Evolutionary conservation across 2,888 invertebrate species (phyloP).

Genomic region (Metacarcinus magister): DNA sequence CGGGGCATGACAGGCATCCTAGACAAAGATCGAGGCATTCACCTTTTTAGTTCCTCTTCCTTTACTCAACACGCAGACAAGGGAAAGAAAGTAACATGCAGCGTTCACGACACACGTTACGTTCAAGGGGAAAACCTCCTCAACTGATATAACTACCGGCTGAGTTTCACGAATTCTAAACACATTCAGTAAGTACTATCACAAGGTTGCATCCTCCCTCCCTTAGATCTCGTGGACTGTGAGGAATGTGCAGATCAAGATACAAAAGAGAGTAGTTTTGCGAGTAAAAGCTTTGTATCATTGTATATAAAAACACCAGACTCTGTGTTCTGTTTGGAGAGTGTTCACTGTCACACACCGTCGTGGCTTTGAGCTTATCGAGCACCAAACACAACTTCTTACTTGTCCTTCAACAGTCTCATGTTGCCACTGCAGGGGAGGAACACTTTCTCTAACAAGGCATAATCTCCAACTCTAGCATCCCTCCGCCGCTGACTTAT

Average conservation of each 20-base stretch:
- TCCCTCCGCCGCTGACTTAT: constrained; percentile 47
- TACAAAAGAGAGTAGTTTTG: background rate
- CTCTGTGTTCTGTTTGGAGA: background rate
- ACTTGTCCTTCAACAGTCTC: constrained; percentile 6
- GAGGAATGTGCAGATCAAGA: background rate
- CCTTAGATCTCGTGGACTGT: background rate
- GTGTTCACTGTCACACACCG: background rate
- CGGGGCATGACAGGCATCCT: background rate
- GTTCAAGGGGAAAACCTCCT: background rate
- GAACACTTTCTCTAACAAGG: background rate
- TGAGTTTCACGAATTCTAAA: background rate
- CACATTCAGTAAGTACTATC: background rate
- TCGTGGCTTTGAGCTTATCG: background rate
- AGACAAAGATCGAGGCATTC: background rate
- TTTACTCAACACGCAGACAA: background rate
- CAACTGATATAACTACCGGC: background rate
- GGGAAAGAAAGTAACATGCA: background rate
- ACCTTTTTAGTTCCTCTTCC: background rate
- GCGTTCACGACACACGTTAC: background rate
- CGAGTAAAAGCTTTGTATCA: background rate
- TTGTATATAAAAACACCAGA: background rate
- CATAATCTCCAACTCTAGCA: background rate
- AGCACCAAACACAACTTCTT: background rate
- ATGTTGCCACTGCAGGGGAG: background rate
- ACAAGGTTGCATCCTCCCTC: background rate